Percentiles rank a stretch among this genome's conserved stretches.
phyloP scores from a whole-genome alignment of 2,797 vertebrate genomes.

The Enteromius thamalakanensis region DNA sequence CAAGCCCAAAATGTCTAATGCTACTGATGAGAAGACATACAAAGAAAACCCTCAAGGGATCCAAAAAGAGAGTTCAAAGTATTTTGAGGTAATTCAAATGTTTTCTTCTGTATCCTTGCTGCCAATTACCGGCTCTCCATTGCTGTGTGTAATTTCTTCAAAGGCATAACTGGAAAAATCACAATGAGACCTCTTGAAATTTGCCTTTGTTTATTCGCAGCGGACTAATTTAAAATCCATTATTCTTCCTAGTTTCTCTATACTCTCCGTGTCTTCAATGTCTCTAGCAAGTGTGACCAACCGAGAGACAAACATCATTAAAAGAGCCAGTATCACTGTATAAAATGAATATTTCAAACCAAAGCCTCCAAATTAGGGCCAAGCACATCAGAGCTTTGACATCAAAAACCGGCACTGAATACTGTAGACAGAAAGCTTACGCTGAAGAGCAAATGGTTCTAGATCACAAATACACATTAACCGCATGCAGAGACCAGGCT shows the following conservation, averaged over 20 bases:
- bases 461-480: constrained; percentile 47
- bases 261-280: constrained; percentile 30
- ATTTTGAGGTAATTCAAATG: constrained; percentile 10
- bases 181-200: constrained; percentile 34
- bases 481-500: constrained; percentile 6
- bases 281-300: constrained; percentile 31
- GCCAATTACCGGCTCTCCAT: constrained; percentile 28
- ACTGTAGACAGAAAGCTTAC: not conserved
- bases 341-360: constrained; percentile 28
- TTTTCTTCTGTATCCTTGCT: constrained; percentile 7
- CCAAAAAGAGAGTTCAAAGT: constrained; percentile 18
- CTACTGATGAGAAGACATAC: constrained; percentile 17
- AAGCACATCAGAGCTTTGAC: constrained; percentile 29
- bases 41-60: not conserved
- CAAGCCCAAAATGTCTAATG: not conserved
- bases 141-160: constrained; percentile 25
- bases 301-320: constrained; percentile 33
- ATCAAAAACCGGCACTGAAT: constrained; percentile 26
- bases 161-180: constrained; percentile 24
- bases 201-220: constrained; percentile 35
- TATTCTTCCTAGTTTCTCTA: constrained; percentile 16
- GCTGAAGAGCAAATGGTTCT: constrained; percentile 22
- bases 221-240: constrained; percentile 42
- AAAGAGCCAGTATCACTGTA: constrained; percentile 3
- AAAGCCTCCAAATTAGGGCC: constrained; percentile 27